Base-by-base conservation (phyloP, 1,140 invertebrate species). In the Trichonephila inaurata region DNA sequence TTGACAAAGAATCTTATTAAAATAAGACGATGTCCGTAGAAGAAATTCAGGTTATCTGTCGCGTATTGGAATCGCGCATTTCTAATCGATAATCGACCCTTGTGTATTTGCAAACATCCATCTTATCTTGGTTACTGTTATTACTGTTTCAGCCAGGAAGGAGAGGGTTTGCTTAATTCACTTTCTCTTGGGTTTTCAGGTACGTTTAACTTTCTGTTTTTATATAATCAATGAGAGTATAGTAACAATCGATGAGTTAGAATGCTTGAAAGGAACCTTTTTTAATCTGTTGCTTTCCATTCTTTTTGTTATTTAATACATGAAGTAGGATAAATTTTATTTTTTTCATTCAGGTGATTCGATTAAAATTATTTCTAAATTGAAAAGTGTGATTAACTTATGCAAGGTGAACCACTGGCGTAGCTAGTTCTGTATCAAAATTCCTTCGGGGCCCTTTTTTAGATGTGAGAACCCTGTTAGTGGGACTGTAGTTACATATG, bases 61-160 rank as follows among this genome's bases (percentile, higher is more conserved):
- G 16, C 18, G 28, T 40, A 40, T 33, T 77, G 6, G 28, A 77
- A 77, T 24, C 69, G 28, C 24, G 24, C 28, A 77, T 14, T 33
- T 77, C 28, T 77, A 77, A 77, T 77, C 72, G 28, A 77, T 77
- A 77, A 12, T 77, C 72, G 72, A 77, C 24, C 72, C 72, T 77
- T 77, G 72, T 77, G 16, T 77, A 40, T 77, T 77, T 77, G 72
- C 28, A 19, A 77, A 77, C 16, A 19, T 18, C 14, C 72, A 77
- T 28, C 72, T 77, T 77, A 77, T 77, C 72, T 77, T 19, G 28
- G 14, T 33, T 28, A 14, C 16, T 18, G 72, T 7, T 33, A 7
- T 28, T 14, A 40, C 33, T 6, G 40, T 77, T 16, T 0, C 0
- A 40, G 33, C 1, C 18, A 77, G 6, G n/a, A 51, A 51, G 10